Conservation (phyloP, 23 tunicate genomes). For the Trididemnum miniatum region DNA sequence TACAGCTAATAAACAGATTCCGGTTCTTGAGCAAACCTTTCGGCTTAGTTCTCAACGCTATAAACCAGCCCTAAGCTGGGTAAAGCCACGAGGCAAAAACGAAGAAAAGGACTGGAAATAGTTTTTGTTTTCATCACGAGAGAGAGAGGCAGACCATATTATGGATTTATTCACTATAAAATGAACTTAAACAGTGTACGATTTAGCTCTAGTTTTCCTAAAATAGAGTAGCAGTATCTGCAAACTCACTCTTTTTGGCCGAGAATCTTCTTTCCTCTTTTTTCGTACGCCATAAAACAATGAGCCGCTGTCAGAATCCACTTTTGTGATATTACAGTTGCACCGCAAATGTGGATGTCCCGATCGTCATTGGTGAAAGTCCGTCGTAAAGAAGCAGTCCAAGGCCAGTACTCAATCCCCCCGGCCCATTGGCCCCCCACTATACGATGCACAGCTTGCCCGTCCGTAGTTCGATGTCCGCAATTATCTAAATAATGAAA, state of each 20-base stretch:
- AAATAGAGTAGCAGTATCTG: too few species aligned
- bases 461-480: conserved; percentile 60
- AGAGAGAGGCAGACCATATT: too few species aligned
- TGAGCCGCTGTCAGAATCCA: conserved; percentile 96
- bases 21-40: too few species aligned
- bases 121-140: too few species aligned
- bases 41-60: too few species aligned
- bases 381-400: conserved; percentile 88
- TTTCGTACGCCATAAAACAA: conserved; percentile 72
- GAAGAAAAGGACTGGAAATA: too few species aligned
- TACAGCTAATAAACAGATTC: too few species aligned
- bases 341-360: conserved; percentile 85
- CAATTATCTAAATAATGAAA: conserved; percentile 46
- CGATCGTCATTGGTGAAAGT: conserved; percentile 77
- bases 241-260: conserved; percentile 83
- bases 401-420: conserved; percentile 89
- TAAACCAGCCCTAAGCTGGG: too few species aligned
- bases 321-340: conserved; percentile 52
- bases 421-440: conserved; percentile 89
- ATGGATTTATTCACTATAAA: too few species aligned
- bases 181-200: too few species aligned
- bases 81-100: too few species aligned
- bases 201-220: too few species aligned
- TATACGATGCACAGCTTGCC: conserved; percentile 47
- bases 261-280: conserved; percentile 43